phyloP scores from a whole-genome alignment of 2,113 vertebrate genomes.

The Pyrgilauda ruficollis region DNA sequence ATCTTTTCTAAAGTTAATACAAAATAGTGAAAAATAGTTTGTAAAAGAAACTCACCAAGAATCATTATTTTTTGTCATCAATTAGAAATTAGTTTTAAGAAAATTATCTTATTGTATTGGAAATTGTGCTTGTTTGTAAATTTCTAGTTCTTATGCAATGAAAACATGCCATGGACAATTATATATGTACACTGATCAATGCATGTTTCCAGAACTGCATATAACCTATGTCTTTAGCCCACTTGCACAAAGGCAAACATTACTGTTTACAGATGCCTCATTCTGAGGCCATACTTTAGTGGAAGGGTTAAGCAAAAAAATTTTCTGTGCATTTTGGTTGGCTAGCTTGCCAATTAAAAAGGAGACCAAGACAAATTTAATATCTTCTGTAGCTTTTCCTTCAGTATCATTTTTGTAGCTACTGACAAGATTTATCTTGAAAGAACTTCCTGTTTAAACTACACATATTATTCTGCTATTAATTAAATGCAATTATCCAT shows the following conservation, averaged over 20 bases:
- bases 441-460: constrained; percentile 44
- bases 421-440: constrained; percentile 29
- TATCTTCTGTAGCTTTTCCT: constrained; percentile 62
- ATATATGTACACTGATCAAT: accelerated
- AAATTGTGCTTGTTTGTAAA: neutral
- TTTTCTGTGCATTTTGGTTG: constrained; percentile 25
- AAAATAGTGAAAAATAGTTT: neutral
- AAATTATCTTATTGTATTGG: neutral
- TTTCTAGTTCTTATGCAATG: neutral
- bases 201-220: neutral
- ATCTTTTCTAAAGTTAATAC: neutral
- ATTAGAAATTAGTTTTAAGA: neutral
- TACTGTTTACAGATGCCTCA: neutral
- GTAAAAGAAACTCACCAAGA: neutral
- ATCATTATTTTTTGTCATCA: neutral
- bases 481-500: constrained; percentile 52
- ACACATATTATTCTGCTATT: constrained; percentile 8
- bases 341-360: neutral
- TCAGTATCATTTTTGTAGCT: neutral
- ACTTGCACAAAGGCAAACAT: neutral
- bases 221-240: neutral
- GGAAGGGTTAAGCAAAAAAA: neutral
- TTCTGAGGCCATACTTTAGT: neutral
- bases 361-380: constrained; percentile 62
- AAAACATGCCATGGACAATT: neutral